Conservation (phyloP, 2,888 invertebrate species). For the Tupiocoris notatus region DNA sequence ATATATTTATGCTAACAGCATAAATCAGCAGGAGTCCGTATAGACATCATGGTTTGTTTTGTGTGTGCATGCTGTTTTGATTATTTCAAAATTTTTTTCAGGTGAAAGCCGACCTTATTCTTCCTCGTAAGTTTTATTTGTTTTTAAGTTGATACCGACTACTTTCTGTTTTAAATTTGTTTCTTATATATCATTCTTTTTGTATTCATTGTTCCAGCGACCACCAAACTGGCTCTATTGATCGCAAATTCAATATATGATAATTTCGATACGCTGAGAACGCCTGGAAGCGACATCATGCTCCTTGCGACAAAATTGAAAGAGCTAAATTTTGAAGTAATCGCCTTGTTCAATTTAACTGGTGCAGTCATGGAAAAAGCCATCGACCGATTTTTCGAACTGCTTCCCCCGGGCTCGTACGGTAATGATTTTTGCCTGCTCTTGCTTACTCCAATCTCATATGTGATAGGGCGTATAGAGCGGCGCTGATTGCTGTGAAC, state of each 20-base stretch:
- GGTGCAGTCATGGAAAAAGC: constrained; percentile 50
- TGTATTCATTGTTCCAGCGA: too few species aligned
- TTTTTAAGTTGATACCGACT: background rate
- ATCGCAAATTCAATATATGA: constrained; percentile 51
- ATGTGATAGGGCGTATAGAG: too few species aligned
- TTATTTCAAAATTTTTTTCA: too few species aligned
- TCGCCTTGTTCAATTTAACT: constrained; percentile 51
- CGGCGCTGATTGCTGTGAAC: too few species aligned
- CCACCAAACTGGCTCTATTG: constrained; percentile 51
- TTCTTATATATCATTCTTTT: too few species aligned
- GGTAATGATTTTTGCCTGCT: constrained; percentile 43
- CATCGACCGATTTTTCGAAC: constrained; percentile 49
- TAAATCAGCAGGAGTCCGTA: too few species aligned
- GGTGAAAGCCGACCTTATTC: background rate
- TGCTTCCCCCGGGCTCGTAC: constrained; percentile 52
- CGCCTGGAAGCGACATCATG: constrained; percentile 51
- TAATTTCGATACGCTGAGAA: constrained; percentile 46
- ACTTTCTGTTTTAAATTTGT: constrained; percentile 8
- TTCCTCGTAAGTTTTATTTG: background rate
- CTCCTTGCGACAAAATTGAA: constrained; percentile 49
- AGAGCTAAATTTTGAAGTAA: constrained; percentile 51
- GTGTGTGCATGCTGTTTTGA: too few species aligned
- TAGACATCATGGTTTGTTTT: too few species aligned
- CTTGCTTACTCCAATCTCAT: background rate
- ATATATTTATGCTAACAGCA: too few species aligned